Base-by-base conservation (phyloP, 2,113 vertebrate genomes). In the Hucho hucho region DNA sequence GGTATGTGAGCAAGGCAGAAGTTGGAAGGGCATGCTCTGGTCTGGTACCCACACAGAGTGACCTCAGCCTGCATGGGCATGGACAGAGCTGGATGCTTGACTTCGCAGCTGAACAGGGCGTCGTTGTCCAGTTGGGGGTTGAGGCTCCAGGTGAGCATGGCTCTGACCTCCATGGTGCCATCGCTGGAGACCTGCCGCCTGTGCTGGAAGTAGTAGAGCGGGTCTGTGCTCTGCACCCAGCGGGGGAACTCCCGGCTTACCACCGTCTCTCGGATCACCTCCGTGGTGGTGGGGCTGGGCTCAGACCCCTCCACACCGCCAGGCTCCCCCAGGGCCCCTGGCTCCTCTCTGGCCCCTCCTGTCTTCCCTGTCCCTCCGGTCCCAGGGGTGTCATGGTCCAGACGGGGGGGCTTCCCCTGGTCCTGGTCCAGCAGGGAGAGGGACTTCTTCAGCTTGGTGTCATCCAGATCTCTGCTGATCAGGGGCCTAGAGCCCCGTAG, bases 1-100 rank as follows among this genome's bases (percentile, higher is more conserved):
- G 37, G 37, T 43, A 43, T 43, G 2, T 43, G 37, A 43, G 37
- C 2, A 43, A 43, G 37, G 37, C 11, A 43, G 9, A 43, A 43
- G 14, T 9, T 43, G 53, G 14, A 18, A 56, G 37, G 37, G 37
- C 37, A 43, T 53, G 58, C 18, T 61, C 58, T 24, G 58, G 2
- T 61, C 58, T 61, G n/a, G 20, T 61, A 89, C 96, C 95, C 86
- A 98, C 97, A 95, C 6, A 98, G 93, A 0, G 94, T 97, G 86
- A 97, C 95, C 86, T 98, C 97, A 0, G 96, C 92, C 91, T 98
- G 95, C 97, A 98, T 98, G 87, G 97, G 94, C 97, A 98, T 98
- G 28, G 96, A 96, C 85, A 98, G 95, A 0, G 97, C 97, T 0
- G 96, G 96, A 87, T 98, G 97, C 84, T 96, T 96, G 87, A 98